A percentile compares a stretch with the other conserved stretches of the same genome.
Conservation (phyloP, 2,888 invertebrate species). For the Bellardia bayeri region DNA sequence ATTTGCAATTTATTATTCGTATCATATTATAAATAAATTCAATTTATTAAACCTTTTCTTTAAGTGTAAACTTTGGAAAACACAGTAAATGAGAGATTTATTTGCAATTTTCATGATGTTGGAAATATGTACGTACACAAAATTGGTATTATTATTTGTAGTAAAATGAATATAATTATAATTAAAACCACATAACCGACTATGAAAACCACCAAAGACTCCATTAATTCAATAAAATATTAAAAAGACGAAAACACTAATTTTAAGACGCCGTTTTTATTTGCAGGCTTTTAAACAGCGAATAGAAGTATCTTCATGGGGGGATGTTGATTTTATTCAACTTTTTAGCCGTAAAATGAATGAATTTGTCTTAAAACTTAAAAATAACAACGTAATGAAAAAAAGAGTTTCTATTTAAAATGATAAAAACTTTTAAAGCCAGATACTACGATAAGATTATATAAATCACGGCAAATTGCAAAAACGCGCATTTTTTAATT, state of each 20-base stretch:
- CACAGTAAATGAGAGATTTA: no score
- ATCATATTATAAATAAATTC: background rate
- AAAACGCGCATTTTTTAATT: constrained; percentile 33
- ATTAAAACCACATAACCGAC: constrained; percentile 65
- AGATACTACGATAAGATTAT: constrained; percentile 39
- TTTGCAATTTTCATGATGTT: background rate
- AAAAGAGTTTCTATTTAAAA: constrained; percentile 16
- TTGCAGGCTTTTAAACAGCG: constrained; percentile 15
- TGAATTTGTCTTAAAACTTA: constrained; percentile 18
- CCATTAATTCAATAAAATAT: constrained; percentile 52
- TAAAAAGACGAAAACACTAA: background rate
- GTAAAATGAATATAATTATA: constrained; percentile 59
- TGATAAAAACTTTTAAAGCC: constrained; percentile 34
- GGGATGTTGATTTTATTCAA: constrained; percentile 29
- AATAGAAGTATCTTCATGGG: constrained; percentile 34
- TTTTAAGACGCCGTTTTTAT: constrained; percentile 11
- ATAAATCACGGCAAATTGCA: constrained; percentile 30
- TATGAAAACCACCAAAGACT: constrained; percentile 65
- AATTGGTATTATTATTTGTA: constrained; percentile 62
- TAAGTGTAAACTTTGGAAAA: no score
- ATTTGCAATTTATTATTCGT: no score
- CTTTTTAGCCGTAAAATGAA: constrained; percentile 1
- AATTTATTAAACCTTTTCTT: background rate
- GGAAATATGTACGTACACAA: constrained; percentile 53
- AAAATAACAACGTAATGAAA: background rate